Percentiles rank a stretch among this genome's conserved stretches.
Evolutionary conservation across 2,888 invertebrate genomes (phyloP).

Genomic region (Pyrgus malvae): DNA sequence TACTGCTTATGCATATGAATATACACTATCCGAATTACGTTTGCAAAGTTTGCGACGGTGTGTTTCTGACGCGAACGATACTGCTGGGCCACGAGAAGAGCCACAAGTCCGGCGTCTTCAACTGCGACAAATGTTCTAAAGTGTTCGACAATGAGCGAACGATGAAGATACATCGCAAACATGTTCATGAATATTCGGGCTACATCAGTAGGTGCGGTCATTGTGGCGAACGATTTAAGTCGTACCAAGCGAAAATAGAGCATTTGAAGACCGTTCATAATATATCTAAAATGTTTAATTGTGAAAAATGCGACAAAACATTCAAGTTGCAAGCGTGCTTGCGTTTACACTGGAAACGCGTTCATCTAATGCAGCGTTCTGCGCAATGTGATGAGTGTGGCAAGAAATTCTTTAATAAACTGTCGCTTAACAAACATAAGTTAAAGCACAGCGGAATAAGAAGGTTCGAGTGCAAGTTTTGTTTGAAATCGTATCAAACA

Average conservation of each 20-base stretch:
- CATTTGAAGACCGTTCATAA: slow-evolving; percentile 55
- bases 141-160: slow-evolving; percentile 68
- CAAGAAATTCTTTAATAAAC: no score
- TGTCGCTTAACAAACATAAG: no score
- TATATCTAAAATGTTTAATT: slow-evolving; percentile 42
- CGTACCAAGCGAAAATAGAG: slow-evolving; percentile 48
- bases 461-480: slow-evolving; percentile 56
- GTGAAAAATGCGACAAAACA: slow-evolving; percentile 52
- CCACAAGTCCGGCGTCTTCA: slow-evolving; percentile 54
- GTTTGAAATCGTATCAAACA: slow-evolving; percentile 49
- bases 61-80: slow-evolving; percentile 56
- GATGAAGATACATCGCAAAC: slow-evolving; percentile 64
- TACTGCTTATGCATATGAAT: slow-evolving; percentile 61
- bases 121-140: slow-evolving; percentile 64
- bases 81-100: slow-evolving; percentile 50
- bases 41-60: slow-evolving; percentile 57
- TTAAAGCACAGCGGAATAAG: no score
- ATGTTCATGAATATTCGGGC: slow-evolving; percentile 54
- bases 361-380: no score
- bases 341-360: no score
- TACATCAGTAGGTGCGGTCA: slow-evolving; percentile 55
- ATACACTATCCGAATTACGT: slow-evolving; percentile 59
- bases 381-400: no score
- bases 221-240: slow-evolving; percentile 55
- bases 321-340: slow-evolving; percentile 56